Base-by-base conservation (phyloP, 2,888 invertebrate species). In the Folsomia manolachei region DNA sequence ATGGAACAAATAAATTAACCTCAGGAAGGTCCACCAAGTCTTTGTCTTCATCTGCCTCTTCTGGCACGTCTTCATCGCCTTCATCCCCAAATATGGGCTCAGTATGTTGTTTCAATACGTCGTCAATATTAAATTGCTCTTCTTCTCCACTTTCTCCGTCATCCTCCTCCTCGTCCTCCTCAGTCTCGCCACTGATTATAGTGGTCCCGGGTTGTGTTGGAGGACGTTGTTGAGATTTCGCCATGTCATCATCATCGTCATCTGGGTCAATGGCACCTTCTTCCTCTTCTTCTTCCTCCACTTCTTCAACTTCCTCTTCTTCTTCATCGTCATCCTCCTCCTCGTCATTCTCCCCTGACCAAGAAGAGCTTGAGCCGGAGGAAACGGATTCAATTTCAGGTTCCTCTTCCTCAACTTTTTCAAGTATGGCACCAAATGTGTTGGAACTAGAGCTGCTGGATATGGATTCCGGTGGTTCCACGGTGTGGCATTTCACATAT, bases 1-100 rank as follows among this genome's bases (percentile, higher is more conserved):
- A n/a, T n/a, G n/a, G n/a, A n/a, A n/a, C n/a, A n/a, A n/a, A n/a
- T n/a, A n/a, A n/a, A n/a, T n/a, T n/a, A n/a, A 72, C 72, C 21
- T 72, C 72, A 27, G 69, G 69, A 21, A 74, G 39, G 39, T 74
- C 74, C 61, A 70, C 62, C 18, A 71, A 39, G 1, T 69, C 69
- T 25, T 71, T 71, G 21, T 69, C 60, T 11, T 74, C 69, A 0
- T 72, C 66, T 24, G 25, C 9, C 19, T 51, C 65, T 27, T 27
- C n/a, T 19, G 65, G 65, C 11, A 18, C 39, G 2, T 69, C 69
- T 4, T 27, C 27, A 4, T 51, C 27, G n/a, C 60, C 60, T 19
- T 60, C 27, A 2, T 66, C 2, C 11, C 25, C 66, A 66, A 4
- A 4, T 23, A 11, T 18, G 18, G 18, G 9, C 51, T 51, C 51